Evolutionary conservation across 2,113 vertebrate genomes (phyloP), one percentile per base, ranked within the genome.

Genomic region (Mola mola): DNA sequence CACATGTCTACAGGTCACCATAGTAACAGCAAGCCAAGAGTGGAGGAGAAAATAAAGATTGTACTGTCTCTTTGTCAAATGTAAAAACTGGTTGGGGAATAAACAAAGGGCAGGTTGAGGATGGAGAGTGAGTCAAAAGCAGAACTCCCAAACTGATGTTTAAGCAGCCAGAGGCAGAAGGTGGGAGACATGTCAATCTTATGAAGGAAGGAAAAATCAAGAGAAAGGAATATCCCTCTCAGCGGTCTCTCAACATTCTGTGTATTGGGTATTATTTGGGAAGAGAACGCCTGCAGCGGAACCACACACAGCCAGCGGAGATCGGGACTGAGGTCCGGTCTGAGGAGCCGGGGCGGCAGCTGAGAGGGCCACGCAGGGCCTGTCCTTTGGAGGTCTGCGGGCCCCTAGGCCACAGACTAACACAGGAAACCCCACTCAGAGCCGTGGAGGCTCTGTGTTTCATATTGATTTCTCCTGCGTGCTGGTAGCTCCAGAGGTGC

Each of bases 381-480:
- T 71, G 82, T 88, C 83, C 85, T 89, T 85, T 82, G 80, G 89
- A 91, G 84, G 86, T 89, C 87, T 83, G 75, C 4, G 38, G 81
- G 86, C 86, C 87, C 85, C 55, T 20, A 83, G 89, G 88, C 84
- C 81, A 66, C 77, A 81, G 82, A 86, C 76, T 72, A 85, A 81
- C 74, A 62, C 72, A 80, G 82, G 85, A 84, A 85, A 84, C 84
- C 87, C 86, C 82, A 87, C 80, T 81, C 75, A 77, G 71, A 75
- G 78, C 75, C 53, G 72, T 41, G 76, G 65, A 72, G 73, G 55
- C 65, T 85, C 70, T 81, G 76, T 84, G 82, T 79, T 88, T 83
- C 11, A 8, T 90, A 92, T 92, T 82, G 89, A 92, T 92, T 91
- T 90, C 85, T 89, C 82, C 74, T 80, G 72, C 81, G 81, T 63